A percentile compares a stretch with the other conserved stretches of the same genome.
Conservation (phyloP, 2,797 vertebrate species). For the Periparus ater region DNA sequence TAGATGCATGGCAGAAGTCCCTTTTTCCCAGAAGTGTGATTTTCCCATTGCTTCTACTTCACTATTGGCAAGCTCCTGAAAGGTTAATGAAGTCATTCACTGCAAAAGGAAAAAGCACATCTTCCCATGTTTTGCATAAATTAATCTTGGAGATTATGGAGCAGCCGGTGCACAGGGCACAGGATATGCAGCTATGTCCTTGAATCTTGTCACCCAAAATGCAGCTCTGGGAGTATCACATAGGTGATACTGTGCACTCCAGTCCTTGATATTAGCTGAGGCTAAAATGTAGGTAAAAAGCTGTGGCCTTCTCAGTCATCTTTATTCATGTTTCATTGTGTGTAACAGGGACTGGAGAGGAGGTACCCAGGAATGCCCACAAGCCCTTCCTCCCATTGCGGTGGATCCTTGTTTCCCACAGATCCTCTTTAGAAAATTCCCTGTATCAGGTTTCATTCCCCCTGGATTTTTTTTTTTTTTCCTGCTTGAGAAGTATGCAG, state of each 20-base stretch:
- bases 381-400: not conserved
- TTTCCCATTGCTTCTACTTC: constrained; percentile 15
- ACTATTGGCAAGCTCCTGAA: constrained; percentile 36
- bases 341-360: not conserved
- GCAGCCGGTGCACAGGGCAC: not conserved
- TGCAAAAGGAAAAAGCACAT: constrained; percentile 45
- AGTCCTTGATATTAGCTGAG: not conserved
- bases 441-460: constrained; percentile 15
- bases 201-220: constrained; percentile 11
- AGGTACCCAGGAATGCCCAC: constrained; percentile 23
- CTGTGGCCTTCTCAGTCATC: not conserved
- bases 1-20: not conserved
- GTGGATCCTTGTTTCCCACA: constrained; percentile 50
- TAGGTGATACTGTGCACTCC: not conserved
- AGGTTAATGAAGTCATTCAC: constrained; percentile 64
- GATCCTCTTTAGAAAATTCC: constrained; percentile 32
- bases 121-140: constrained; percentile 64
- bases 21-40: not conserved
- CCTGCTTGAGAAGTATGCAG: constrained; percentile 41
- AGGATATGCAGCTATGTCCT: constrained; percentile 17
- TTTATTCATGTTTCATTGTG: constrained; percentile 34
- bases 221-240: not conserved
- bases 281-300: not conserved
- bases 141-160: constrained; percentile 39
- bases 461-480: constrained; percentile 39